These are phyloP conservation scores for Mesembrinibis cayennensis DNA, from an alignment of 2,113 vertebrate genomes.

Conservation along the genomic window DNA sequence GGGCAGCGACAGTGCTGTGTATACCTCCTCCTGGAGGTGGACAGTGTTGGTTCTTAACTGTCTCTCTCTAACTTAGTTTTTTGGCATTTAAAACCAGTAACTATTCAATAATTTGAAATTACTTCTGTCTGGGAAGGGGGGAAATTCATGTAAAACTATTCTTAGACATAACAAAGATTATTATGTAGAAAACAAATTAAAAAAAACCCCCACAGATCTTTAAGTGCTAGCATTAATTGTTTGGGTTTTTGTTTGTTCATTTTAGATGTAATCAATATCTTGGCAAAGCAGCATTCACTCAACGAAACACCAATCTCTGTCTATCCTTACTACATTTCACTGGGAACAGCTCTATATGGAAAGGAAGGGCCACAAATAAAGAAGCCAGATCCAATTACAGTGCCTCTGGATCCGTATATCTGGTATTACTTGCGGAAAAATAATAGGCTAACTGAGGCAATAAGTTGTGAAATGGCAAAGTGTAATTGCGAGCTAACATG, in stretches of 20 bases:
- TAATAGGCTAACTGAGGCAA: constrained; percentile 24
- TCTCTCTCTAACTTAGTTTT: not conserved
- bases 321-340: constrained; percentile 80
- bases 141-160: not conserved
- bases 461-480: constrained; percentile 68
- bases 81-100: not conserved
- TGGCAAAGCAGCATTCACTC: constrained; percentile 73
- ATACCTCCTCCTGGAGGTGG: not conserved
- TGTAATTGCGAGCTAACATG: constrained; percentile 73
- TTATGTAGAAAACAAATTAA: not conserved
- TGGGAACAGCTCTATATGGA: constrained; percentile 85
- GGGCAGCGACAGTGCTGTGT: not conserved
- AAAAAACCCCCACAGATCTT: not conserved
- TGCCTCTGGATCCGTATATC: constrained; percentile 69
- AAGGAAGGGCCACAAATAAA: constrained; percentile 77
- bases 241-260: not conserved
- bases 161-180: not conserved
- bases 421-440: constrained; percentile 74
- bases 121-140: not conserved
- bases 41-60: not conserved
- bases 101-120: not conserved
- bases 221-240: not conserved
- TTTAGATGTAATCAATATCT: constrained; percentile 77
- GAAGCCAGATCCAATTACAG: constrained; percentile 74
- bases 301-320: constrained; percentile 72